Conservation (phyloP, 23 tunicate species). For the Styela clava region DNA sequence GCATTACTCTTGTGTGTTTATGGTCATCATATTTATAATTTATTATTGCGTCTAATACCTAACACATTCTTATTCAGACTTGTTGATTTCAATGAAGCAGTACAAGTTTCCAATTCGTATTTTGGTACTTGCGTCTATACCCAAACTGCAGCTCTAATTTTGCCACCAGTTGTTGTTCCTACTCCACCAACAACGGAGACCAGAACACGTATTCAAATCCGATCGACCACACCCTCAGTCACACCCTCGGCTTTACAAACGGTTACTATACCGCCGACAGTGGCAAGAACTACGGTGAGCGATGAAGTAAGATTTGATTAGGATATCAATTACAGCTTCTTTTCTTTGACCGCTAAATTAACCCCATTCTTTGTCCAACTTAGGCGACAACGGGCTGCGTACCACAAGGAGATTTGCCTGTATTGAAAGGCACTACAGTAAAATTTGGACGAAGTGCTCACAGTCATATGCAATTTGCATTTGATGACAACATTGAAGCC, state of each 20-base stretch:
- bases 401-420: conserved; percentile 21
- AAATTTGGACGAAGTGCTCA: conserved; percentile 52
- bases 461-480: conserved; percentile 46
- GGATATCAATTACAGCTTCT: neutral
- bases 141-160: conserved; percentile 1
- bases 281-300: neutral
- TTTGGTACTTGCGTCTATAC: conserved; percentile 74
- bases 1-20: no score
- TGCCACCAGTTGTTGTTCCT: conserved; percentile 17
- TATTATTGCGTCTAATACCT: no score
- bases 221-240: conserved; percentile 21
- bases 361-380: neutral
- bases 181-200: neutral
- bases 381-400: conserved; percentile 30
- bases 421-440: conserved; percentile 10
- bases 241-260: neutral
- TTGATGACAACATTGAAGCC: conserved; percentile 35
- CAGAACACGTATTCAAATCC: neutral
- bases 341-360: neutral
- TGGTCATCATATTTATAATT: no score
- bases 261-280: neutral
- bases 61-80: conserved; percentile 35
- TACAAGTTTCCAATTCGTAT: conserved; percentile 38
- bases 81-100: conserved; percentile 48
- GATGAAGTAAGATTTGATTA: neutral